These are phyloP conservation scores for Noctua janthe DNA, from an alignment of 2,888 invertebrate genomes.

Conservation along the genomic window DNA sequence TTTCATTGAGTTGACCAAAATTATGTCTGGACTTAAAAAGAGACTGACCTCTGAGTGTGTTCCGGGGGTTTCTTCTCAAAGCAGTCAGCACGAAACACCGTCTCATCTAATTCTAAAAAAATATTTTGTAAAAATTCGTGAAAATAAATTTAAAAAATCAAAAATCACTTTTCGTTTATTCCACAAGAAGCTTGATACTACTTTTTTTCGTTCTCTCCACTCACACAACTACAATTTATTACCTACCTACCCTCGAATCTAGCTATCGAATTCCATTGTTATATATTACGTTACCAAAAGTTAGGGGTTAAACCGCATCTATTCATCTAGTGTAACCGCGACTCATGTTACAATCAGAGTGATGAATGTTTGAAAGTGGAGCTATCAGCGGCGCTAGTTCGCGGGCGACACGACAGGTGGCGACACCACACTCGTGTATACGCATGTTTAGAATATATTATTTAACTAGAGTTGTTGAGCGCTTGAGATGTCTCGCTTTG, in stretches of 20 bases:
- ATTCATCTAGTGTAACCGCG: conserved; percentile 53
- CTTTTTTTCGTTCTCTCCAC: not conserved
- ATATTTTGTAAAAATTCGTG: too few species aligned
- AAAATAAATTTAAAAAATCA: not conserved
- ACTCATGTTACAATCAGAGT: conserved; percentile 60
- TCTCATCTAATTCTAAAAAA: too few species aligned
- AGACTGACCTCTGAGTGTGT: too few species aligned
- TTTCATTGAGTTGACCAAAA: too few species aligned
- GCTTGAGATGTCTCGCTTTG: conserved; percentile 25
- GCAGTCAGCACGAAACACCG: too few species aligned
- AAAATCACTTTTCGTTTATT: not conserved
- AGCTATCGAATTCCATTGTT: conserved; percentile 20
- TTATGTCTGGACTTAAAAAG: too few species aligned
- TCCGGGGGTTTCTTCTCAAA: too few species aligned
- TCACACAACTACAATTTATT: not conserved
- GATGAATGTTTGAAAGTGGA: conserved; percentile 61
- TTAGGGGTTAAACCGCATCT: conserved; percentile 36
- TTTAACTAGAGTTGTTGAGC: conserved; percentile 22
- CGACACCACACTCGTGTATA: conserved; percentile 40
- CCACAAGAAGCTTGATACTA: not conserved
- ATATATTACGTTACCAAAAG: conserved; percentile 31
- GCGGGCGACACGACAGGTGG: conserved; percentile 51
- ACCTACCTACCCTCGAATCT: not conserved
- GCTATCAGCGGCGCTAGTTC: conserved; percentile 54
- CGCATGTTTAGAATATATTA: conserved; percentile 57